Conservation (phyloP, 1,140 invertebrate species). For the Acromyrmex charruanus region DNA sequence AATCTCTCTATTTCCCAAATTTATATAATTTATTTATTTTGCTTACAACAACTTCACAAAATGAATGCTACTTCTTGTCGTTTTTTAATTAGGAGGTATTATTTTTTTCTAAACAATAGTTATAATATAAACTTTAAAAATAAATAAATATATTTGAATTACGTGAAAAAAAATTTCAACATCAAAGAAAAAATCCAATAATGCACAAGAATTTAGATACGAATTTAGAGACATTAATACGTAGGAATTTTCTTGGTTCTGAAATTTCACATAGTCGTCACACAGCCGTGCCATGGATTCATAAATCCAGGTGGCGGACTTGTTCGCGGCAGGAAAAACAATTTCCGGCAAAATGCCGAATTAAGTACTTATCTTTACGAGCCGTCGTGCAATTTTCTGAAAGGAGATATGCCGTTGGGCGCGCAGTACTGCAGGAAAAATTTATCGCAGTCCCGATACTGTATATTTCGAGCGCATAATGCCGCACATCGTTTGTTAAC, state of each 20-base stretch:
- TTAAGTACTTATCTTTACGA: slow-evolving; percentile 76
- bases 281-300: slow-evolving; percentile 57
- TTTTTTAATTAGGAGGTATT: no score
- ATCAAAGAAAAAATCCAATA: neutral
- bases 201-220: neutral
- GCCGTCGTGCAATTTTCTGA: slow-evolving; percentile 68
- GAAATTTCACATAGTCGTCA: slow-evolving; percentile 37
- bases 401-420: slow-evolving; percentile 65
- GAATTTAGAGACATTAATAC: neutral
- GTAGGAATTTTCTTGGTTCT: neutral
- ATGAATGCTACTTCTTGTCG: no score
- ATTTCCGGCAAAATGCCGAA: slow-evolving; percentile 74
- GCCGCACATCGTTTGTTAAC: slow-evolving; percentile 52
- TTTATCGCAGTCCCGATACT: slow-evolving; percentile 69
- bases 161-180: neutral
- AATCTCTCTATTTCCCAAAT: no score
- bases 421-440: slow-evolving; percentile 58
- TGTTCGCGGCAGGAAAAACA: slow-evolving; percentile 67
- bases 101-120: neutral
- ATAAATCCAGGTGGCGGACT: slow-evolving; percentile 62
- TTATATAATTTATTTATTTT: no score
- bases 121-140: neutral
- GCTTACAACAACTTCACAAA: no score
- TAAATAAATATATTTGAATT: neutral
- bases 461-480: slow-evolving; percentile 58